These are phyloP conservation scores for Trachurus trachurus DNA, from an alignment of 2,797 vertebrate genomes.

Conservation along the genomic window DNA sequence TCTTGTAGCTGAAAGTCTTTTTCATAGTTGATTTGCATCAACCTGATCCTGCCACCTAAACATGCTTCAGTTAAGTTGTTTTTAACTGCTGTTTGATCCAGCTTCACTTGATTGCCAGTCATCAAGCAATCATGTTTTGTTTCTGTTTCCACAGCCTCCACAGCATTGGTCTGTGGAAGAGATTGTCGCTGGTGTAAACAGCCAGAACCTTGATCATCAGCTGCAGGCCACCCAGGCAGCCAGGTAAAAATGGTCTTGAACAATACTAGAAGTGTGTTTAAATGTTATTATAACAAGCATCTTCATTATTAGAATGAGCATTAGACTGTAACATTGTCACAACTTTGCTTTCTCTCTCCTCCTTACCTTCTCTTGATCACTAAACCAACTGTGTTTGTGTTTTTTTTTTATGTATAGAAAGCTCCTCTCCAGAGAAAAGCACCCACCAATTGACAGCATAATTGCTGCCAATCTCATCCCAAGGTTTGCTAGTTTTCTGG, in stretches of 20 bases:
- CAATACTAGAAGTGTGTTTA: not conserved
- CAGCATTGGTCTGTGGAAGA: conserved; percentile 93
- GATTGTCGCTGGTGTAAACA: conserved; percentile 90
- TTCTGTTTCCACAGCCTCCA: conserved; percentile 72
- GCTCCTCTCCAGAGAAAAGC: conserved; percentile 92
- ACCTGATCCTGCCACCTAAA: not conserved
- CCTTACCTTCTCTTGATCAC: not conserved
- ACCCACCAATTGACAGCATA: conserved; percentile 93
- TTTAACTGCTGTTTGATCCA: conserved; percentile 9
- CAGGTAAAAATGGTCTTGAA: conserved; percentile 83
- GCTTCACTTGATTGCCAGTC: not conserved
- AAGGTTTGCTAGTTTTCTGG: conserved; percentile 91
- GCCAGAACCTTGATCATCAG: conserved; percentile 85
- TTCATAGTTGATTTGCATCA: not conserved
- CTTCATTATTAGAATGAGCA: not conserved
- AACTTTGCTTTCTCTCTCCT: not conserved
- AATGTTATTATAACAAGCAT: not conserved
- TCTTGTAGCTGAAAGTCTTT: not conserved
- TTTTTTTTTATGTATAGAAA: conserved; percentile 83
- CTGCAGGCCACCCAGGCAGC: conserved; percentile 94
- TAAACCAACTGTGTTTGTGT: not conserved
- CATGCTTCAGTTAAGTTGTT: conserved; percentile 21
- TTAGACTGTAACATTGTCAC: not conserved
- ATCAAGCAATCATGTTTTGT: conserved; percentile 32
- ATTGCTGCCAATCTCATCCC: conserved; percentile 92